Evolutionary conservation across 1,140 invertebrate species (phyloP), one percentile per base, ranked within the genome.

Genomic region (Planococcus citri): DNA sequence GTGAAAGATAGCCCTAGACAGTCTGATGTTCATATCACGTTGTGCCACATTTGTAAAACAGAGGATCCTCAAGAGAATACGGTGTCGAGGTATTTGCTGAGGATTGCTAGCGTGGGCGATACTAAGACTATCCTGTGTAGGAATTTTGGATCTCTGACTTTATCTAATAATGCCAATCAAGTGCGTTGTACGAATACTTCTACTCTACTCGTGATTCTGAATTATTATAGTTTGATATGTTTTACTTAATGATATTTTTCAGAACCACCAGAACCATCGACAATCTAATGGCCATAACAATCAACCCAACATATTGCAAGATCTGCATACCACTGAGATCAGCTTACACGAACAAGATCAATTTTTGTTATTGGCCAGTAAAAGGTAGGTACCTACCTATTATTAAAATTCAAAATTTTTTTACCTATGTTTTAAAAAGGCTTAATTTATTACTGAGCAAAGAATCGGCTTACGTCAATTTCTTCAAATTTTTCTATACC

Each of bases 281-380:
- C 25, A n/a, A n/a, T n/a, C 10, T 9, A 83, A 86, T 72, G 86
- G 86, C 27, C 80, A 83, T 0, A 81, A 83, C 74, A 85, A 86
- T 74, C 86, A 86, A 1, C n/a, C n/a, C n/a, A 77, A 83, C 25
- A 82, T 84, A 12, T 80, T 91, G 41, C 86, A 86, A 1, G 89
- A 92, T 79, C 90, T 89, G 0, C 83, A 86, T 70, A 80, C 88
- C 0, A 82, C 88, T 14, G 88, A 91, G 78, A 83, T 90, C 1
- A 80, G 82, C 1, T 79, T 92, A 1, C 86, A 89, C 73, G 89
- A 91, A 73, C 84, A 88, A 68, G 88, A 91, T 74, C 89, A 92
- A 76, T 91, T 89, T 75, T 80, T 92, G 70, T 87, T 92, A 71
- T 81, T 92, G 70, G 89, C 84, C 0, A 92, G 91, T 77, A 85